Evolutionary conservation across 2,888 invertebrate species (phyloP), one percentile per base, ranked within the genome.

Genomic region (Plagodis dolabraria): DNA sequence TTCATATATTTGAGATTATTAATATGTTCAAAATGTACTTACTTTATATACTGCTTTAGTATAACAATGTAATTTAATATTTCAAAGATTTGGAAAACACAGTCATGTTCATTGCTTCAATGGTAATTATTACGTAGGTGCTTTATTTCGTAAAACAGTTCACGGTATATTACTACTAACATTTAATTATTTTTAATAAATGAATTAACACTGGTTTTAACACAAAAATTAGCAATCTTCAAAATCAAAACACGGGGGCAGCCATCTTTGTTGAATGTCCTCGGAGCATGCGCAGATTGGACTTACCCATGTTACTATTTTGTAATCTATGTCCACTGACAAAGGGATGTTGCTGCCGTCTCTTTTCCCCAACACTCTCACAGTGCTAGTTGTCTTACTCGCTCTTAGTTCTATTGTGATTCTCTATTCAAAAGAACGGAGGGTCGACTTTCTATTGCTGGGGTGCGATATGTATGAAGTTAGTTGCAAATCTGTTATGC

Each of bases 191-290:
- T 2, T 22, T 22, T 22, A 22, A 4, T 4, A 22, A 22, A 1
- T 10, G 8, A 10, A 40, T 40, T 44, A 56, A 57, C 57, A 33
- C 11, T 34, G 6, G 50, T 59, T 40, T 55, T 47, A 52, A 44
- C 2, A 7, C 68, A 74, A 77, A 69, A 63, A 57, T 10, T 7
- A 63, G 77, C 74, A 70, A 70, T 82, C 80, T 82, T 77, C 69
- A 60, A 61, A 71, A 74, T 75, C 75, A 69, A 78, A 10, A 79
- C 85, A 80, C 81, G 57, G 22, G n/a, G 77, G 82, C 85, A 85
- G 92, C 92, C 92, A 92, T 92, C 72, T 92, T 92, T 79, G 70
- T 74, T 71, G 77, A 87, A 86, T 86, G 85, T 76, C 70, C 48
- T 65, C 71, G 69, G 71, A 80, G 83, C 91, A 85, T 84, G 92